A percentile compares a stretch with the other conserved stretches of the same genome.
phyloP scores from a whole-genome alignment of 2,113 vertebrate genomes.

The Carassius auratus region DNA sequence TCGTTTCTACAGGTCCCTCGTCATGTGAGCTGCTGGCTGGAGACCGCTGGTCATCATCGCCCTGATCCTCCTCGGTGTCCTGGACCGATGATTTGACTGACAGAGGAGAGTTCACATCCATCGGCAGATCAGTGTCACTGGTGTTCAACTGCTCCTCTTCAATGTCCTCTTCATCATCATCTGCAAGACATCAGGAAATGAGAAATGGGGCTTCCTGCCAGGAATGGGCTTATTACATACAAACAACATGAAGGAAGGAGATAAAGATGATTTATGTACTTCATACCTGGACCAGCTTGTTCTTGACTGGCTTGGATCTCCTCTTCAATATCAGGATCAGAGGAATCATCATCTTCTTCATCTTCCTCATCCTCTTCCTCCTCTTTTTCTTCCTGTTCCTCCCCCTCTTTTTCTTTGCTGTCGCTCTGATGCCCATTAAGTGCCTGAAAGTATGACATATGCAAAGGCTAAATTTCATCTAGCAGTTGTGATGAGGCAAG shows the following conservation, averaged over 20 bases:
- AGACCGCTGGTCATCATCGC: conserved; percentile 46
- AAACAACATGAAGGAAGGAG: not conserved
- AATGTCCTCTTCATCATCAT: conserved; percentile 61
- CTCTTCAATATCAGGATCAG: conserved; percentile 82
- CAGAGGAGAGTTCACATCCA: conserved; percentile 21
- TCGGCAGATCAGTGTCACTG: conserved; percentile 41
- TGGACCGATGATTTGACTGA: conserved; percentile 34
- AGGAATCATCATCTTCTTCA: conserved; percentile 77
- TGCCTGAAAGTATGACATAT: not conserved
- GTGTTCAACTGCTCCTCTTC: conserved; percentile 45
- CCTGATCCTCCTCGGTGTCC: conserved; percentile 47
- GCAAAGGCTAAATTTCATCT: too few relatives aligned
- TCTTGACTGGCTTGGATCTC: conserved; percentile 78
- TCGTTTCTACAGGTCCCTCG: conserved; percentile 43
- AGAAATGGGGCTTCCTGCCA: not conserved
- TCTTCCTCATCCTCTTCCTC: conserved; percentile 72
- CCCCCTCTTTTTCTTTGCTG: conserved; percentile 42
- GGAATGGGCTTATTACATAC: not conserved
- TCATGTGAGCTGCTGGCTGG: conserved; percentile 46
- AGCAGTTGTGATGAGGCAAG: too few relatives aligned
- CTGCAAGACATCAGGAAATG: conserved; percentile 46
- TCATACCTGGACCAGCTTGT: conserved; percentile 70
- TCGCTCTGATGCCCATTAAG: conserved; percentile 24
- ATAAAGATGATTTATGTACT: not conserved
- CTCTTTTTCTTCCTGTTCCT: conserved; percentile 69